A percentile compares a stretch with the other conserved stretches of the same genome.
phyloP scores from a whole-genome alignment of 2,888 invertebrate species.

The Lycaena phlaeas region DNA sequence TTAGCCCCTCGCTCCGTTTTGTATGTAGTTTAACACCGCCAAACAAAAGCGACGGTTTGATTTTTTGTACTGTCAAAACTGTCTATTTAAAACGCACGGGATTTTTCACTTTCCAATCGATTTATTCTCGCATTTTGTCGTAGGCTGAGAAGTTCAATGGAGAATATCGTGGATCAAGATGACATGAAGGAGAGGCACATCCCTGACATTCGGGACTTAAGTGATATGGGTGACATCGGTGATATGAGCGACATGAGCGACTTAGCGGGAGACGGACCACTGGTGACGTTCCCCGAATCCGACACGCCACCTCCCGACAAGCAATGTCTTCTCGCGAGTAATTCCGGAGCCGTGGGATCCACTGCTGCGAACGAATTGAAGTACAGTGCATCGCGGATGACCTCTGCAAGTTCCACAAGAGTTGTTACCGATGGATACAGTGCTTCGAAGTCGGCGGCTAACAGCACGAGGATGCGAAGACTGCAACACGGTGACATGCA shows the following conservation, averaged over 20 bases:
- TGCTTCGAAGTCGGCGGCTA: slow-evolving; percentile 74
- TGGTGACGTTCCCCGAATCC: slow-evolving; percentile 87
- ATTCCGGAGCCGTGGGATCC: slow-evolving; percentile 47
- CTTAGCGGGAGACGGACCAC: slow-evolving; percentile 71
- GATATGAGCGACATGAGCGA: slow-evolving; percentile 67
- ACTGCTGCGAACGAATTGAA: slow-evolving; percentile 80
- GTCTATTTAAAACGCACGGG: slow-evolving; percentile 8
- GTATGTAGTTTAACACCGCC: slow-evolving; percentile 63
- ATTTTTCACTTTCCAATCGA: too few relatives aligned
- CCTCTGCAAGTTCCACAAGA: slow-evolving; percentile 81
- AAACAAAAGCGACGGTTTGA: slow-evolving; percentile 61
- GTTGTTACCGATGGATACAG: slow-evolving; percentile 87
- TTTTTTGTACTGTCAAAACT: background rate
- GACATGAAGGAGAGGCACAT: slow-evolving; percentile 56
- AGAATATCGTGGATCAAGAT: slow-evolving; percentile 83
- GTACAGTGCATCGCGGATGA: slow-evolving; percentile 87
- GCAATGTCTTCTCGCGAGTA: slow-evolving; percentile 58
- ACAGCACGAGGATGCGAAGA: slow-evolving; percentile 64
- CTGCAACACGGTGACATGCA: slow-evolving; percentile 87
- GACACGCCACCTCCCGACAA: slow-evolving; percentile 79
- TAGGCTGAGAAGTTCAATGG: slow-evolving; percentile 82
- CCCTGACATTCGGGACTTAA: slow-evolving; percentile 61
- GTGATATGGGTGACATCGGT: slow-evolving; percentile 62
- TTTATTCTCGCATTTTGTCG: slow-evolving; percentile 27
- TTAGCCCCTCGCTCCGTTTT: slow-evolving; percentile 52